Base-by-base conservation (phyloP, 2,113 vertebrate genomes). In the Gavia stellata region DNA sequence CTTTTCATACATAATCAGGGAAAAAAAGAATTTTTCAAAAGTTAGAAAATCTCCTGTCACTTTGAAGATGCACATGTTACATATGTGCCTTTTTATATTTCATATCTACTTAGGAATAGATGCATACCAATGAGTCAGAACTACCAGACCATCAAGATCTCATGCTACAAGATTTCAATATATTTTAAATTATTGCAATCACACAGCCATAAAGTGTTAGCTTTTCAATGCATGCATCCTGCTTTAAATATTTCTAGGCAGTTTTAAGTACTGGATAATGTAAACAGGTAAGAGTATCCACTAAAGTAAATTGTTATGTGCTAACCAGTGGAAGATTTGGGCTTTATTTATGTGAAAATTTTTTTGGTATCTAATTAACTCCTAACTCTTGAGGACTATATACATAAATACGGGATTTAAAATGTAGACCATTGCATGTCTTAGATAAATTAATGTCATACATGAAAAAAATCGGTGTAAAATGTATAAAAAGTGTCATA, bases 401-500 rank as follows among this genome's bases (percentile, higher is more conserved):
- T 14, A 3, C 50, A 62, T 40, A 86, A 79, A 67, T 63, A 47
- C 25, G 45, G 12, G 4, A 40, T 49, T 44, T 28, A 53, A 80
- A 59, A 38, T 6, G 1, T 19, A 5, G 5, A 34, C 13, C 38
- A 11, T 9, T 77, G 3, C 3, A 50, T 55, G 5, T 7, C 67
- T 71, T 34, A 26, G 25, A 17, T 49, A 83, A 86, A 53, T 45
- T 58, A 47, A 40, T 45, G 13, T 52, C 4, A 19, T 47, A 56
- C 0, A 0, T 55, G 17, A 56, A 63, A 45, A 45, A 20, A 15
- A 1, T 12, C 17, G 7, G 3, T 36, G 4, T 7, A 61, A 75
- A 86, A 42, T 56, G 5, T 66, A 14, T 56, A 65, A 25, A 77
- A 75, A 71, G 7, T 3, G 42, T 75, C 10, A 28, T 1, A 59